Evolutionary conservation across 35 echinoderm and acorn worm species (phyloP).

Genomic region (Anneissia japonica): DNA sequence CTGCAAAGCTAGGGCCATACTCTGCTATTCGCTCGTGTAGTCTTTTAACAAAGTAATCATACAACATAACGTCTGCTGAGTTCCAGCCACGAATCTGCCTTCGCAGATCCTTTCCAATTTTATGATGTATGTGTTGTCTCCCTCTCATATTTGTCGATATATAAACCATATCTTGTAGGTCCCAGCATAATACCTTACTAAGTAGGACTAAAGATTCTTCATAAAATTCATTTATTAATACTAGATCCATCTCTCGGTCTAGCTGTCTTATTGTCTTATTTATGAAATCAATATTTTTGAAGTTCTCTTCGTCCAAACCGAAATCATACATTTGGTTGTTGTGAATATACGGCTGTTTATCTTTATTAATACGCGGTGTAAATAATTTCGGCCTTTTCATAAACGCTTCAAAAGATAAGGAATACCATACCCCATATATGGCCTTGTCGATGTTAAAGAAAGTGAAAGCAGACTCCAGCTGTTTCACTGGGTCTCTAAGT

Average conservation of each 20-base stretch:
- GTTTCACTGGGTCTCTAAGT: background rate
- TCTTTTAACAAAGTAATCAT: background rate
- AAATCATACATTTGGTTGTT: background rate
- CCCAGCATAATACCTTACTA: conserved; percentile 46
- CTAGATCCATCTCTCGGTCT: conserved; percentile 38
- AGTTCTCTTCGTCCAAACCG: background rate
- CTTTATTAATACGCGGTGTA: background rate
- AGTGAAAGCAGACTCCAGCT: background rate
- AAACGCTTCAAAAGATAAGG: background rate
- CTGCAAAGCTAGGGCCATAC: background rate
- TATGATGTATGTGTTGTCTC: background rate
- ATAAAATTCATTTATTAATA: conserved; percentile 62
- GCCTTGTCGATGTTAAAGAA: background rate
- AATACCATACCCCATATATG: background rate
- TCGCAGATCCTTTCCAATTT: background rate
- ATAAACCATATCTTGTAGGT: conserved; percentile 47
- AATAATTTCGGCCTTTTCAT: background rate
- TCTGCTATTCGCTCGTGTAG: background rate
- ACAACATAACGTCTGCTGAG: background rate
- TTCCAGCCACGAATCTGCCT: background rate
- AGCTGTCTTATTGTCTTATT: conserved; percentile 2
- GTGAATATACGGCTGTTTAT: background rate
- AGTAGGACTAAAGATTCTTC: conserved; percentile 62
- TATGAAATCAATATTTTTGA: background rate
- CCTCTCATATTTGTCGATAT: conserved; percentile 23